phyloP scores from a whole-genome alignment of 2,113 vertebrate genomes.

The Centropus unirufus region DNA sequence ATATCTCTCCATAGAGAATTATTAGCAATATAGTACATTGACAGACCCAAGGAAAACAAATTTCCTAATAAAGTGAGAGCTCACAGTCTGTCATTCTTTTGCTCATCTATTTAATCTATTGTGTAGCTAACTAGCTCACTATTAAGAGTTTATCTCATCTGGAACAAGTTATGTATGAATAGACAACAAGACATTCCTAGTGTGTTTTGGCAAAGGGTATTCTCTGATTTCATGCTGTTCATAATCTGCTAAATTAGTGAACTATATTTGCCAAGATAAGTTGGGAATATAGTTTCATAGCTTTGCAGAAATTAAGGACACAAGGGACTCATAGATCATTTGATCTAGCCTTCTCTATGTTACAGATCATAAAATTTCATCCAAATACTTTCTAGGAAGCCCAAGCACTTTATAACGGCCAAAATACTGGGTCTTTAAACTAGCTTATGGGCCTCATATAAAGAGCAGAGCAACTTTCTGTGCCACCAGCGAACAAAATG shows the following conservation, averaged over 20 bases:
- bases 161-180: slow-evolving; percentile 29
- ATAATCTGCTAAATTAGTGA: slow-evolving; percentile 8
- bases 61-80: neutral
- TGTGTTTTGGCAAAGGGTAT: slow-evolving; percentile 39
- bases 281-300: slow-evolving; percentile 12
- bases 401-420: neutral
- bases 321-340: neutral
- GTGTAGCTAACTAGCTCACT: neutral
- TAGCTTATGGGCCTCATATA: neutral
- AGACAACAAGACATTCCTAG: slow-evolving; percentile 31
- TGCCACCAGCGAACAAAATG: neutral
- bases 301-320: slow-evolving; percentile 24
- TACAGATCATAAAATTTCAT: slow-evolving; percentile 31
- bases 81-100: slow-evolving; percentile 17
- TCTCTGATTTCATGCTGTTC: slow-evolving; percentile 13
- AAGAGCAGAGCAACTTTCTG: neutral
- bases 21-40: neutral
- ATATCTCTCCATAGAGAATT: neutral
- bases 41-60: neutral
- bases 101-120: neutral
- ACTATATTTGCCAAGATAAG: slow-evolving; percentile 8
- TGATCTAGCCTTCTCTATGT: neutral
- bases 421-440: neutral
- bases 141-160: slow-evolving; percentile 29
- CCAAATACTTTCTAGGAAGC: slow-evolving; percentile 2